Evolutionary conservation across 2,888 invertebrate genomes (phyloP).

Genomic region (Lomographa bimaculata): DNA sequence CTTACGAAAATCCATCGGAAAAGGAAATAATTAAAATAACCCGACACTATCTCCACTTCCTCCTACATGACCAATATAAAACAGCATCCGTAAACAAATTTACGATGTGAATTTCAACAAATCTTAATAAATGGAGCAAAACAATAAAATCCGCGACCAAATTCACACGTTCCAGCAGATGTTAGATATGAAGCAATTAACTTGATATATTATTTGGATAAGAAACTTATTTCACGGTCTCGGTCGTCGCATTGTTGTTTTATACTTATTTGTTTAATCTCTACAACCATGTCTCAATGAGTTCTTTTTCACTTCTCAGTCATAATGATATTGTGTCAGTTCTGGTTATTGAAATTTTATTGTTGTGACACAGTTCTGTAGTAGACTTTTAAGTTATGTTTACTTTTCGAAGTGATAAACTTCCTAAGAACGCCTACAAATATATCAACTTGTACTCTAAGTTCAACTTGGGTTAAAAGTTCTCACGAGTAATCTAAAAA

Average conservation of each 20-base stretch:
- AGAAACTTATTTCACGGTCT: conserved; percentile 55
- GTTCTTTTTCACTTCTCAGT: background rate
- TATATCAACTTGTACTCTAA: no score
- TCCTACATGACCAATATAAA: no score
- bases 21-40: no score
- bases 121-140: conserved; percentile 24
- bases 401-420: no score
- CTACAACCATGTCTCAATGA: conserved; percentile 1
- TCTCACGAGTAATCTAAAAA: conserved; percentile 7
- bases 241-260: conserved; percentile 32
- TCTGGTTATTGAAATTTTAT: no score
- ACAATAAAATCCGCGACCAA: conserved; percentile 38
- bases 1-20: no score
- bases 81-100: background rate
- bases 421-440: conserved; percentile 9
- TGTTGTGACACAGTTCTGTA: no score
- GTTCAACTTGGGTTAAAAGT: no score
- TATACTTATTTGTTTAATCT: conserved; percentile 24
- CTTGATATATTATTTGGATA: conserved; percentile 52
- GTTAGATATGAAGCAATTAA: conserved; percentile 48
- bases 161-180: conserved; percentile 50
- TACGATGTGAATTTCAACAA: conserved; percentile 18
- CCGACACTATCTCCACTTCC: no score
- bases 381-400: no score
- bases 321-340: background rate